These are phyloP conservation scores for Hippocampus comes DNA, from an alignment of 2,113 vertebrate genomes.

Conservation along the genomic window DNA sequence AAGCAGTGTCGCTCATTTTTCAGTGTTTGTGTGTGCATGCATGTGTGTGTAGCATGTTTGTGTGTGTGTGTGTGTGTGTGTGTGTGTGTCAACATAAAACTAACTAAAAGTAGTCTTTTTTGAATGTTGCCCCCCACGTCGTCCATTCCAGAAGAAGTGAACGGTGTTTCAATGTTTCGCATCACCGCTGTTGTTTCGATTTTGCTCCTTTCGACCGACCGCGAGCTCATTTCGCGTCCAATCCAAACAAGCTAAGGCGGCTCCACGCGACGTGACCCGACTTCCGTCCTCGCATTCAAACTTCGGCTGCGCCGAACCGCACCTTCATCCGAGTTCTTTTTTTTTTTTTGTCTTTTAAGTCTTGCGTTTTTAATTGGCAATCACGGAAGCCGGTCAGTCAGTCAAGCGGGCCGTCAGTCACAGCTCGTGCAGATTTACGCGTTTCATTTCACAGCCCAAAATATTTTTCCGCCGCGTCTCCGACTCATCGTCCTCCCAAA, in stretches of 20 bases:
- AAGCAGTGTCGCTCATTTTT: too few species aligned
- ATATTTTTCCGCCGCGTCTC: neutral
- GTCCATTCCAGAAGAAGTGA: too few species aligned
- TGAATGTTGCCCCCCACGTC: too few species aligned
- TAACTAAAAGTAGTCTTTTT: too few species aligned
- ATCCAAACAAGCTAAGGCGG: neutral
- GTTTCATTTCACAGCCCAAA: neutral
- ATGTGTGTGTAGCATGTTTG: neutral
- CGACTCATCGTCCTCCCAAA: neutral
- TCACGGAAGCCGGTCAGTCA: neutral
- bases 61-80: neutral
- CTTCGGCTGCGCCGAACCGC: neutral
- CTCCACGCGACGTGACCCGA: too few species aligned
- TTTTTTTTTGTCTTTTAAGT: neutral
- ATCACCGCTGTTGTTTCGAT: too few species aligned
- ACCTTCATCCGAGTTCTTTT: neutral
- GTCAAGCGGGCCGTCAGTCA: neutral
- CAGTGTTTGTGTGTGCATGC: neutral
- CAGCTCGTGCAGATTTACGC: neutral
- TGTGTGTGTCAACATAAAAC: neutral
- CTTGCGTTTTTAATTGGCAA: neutral
- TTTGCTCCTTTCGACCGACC: too few species aligned
- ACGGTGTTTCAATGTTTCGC: too few species aligned
- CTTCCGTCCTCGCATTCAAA: neutral
- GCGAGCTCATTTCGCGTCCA: neutral